Evolutionary conservation across 2,888 invertebrate species (phyloP).

Genomic region (Pyrrhosoma nymphula): DNA sequence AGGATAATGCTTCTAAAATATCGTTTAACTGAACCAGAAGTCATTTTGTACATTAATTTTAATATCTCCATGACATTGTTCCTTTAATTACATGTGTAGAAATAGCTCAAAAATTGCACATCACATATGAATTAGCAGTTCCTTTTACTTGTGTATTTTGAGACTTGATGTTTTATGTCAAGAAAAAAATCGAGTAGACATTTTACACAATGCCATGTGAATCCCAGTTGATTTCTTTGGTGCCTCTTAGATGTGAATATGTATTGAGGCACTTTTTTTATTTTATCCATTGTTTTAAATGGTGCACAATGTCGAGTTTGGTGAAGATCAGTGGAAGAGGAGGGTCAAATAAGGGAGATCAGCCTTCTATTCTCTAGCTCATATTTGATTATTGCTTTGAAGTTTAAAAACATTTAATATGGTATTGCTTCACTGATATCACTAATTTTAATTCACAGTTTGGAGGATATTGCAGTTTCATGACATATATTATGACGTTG

Average conservation of each 20-base stretch:
- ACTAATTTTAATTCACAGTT: not conserved
- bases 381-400: not conserved
- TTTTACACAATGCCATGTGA: slow-evolving; percentile 13
- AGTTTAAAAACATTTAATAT: not conserved
- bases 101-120: slow-evolving; percentile 58
- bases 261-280: not conserved
- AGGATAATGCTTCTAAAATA: not conserved
- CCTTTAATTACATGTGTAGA: not conserved
- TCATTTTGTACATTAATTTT: slow-evolving; percentile 27
- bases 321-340: not conserved
- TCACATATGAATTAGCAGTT: slow-evolving; percentile 40
- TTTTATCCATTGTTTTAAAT: slow-evolving; percentile 32
- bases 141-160: slow-evolving; percentile 16
- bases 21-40: not conserved
- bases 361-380: not conserved
- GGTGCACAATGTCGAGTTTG: not conserved
- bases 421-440: not conserved
- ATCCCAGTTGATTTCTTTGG: not conserved
- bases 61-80: slow-evolving; percentile 51
- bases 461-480: not conserved
- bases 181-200: not conserved
- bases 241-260: not conserved
- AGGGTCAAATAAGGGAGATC: not conserved
- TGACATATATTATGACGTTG: not conserved
- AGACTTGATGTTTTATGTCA: slow-evolving; percentile 1